Base-by-base conservation (phyloP, 2,888 invertebrate genomes). In the Tachystola acroxantha region DNA sequence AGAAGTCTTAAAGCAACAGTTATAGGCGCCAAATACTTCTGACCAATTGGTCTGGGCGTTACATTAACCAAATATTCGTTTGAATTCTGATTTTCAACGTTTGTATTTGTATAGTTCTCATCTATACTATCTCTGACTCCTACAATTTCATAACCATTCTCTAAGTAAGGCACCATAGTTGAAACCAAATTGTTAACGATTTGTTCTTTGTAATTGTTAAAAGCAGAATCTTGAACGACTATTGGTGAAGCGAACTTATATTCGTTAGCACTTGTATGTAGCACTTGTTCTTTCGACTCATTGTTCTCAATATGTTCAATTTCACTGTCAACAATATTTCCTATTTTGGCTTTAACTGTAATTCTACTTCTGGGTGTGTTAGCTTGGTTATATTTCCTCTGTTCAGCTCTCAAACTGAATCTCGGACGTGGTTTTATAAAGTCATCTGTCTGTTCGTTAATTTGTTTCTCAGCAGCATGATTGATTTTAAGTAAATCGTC, bases 401-500 rank as follows among this genome's bases (percentile, higher is more conserved):
- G 57, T 36, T 64, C 63, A 3, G 55, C 48, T 37, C 57, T 63
- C 3, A 57, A 44, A 30, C 46, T 46, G 32, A 62, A 70, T 41
- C 57, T 61, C 10, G 68, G 41, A 26, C 61, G 53, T 2, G 80
- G 71, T 57, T 76, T 82, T 4, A 79, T 73, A 9, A 75, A 52
- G 14, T 84, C 81, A 22, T 85, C 80, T 9, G 58, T 63, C 30
- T 69, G 61, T 6, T 65, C 60, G 24, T 56, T 56, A 0, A 65
- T 53, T 4, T 69, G 53, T 45, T 72, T 74, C 53, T 85, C 85
- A 6, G 66, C 74, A 0, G 86, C 80, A 19, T 85, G 76, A 39
- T 92, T 92, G 0, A 92, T 92, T 54, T 87, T 88, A 7, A 91
- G 50, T 6, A 92, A 81, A 63, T 92, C 92, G 53, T 91, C 89